Evolutionary conservation across 2,113 vertebrate species (phyloP).

Genomic region (Tetrax tetrax): DNA sequence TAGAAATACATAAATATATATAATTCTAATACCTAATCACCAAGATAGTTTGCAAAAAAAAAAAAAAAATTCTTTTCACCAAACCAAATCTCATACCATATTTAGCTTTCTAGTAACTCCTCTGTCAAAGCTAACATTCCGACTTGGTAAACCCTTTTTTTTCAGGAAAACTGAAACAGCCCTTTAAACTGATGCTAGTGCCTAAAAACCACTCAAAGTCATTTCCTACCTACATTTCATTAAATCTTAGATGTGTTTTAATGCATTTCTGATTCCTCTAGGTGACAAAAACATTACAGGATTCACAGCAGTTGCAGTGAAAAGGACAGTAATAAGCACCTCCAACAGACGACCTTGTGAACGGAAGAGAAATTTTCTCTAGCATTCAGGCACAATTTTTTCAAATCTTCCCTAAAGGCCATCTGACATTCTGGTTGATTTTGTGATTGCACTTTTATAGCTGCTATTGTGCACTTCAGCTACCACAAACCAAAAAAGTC

Average conservation of each 20-base stretch:
- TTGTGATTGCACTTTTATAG: not conserved
- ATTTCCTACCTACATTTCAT: not conserved
- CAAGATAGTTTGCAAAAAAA: not conserved
- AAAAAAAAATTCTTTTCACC: not conserved
- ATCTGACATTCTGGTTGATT: not conserved
- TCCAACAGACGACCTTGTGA: not conserved
- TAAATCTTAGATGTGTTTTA: not conserved
- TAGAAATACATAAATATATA: not conserved
- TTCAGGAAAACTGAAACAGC: not conserved
- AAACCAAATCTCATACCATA: rapidly evolving
- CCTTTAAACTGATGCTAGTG: not conserved
- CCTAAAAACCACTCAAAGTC: not conserved
- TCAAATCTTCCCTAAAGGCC: not conserved
- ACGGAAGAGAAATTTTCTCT: not conserved
- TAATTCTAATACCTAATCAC: not conserved
- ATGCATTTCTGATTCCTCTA: not conserved
- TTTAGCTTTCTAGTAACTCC: not conserved
- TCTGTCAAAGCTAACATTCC: not conserved
- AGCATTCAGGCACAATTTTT: not conserved
- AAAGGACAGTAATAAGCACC: not conserved
- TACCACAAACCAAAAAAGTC: not conserved
- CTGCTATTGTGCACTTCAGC: not conserved
- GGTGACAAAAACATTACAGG: not conserved
- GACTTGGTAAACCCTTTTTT: not conserved
- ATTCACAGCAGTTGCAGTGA: not conserved